phyloP scores from a whole-genome alignment of 1,140 invertebrate species.

The Phymastichus coffea region DNA sequence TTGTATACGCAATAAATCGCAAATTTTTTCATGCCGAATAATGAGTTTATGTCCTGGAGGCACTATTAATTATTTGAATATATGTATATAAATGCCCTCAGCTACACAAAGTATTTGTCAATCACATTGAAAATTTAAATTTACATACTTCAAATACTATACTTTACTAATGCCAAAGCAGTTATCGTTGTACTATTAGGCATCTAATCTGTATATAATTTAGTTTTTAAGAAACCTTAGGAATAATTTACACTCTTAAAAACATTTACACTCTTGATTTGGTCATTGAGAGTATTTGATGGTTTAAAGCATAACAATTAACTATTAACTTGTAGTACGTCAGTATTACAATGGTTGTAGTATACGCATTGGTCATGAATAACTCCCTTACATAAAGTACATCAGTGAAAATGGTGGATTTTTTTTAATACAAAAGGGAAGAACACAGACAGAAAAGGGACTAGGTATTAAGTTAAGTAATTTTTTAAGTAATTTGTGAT shows the following conservation, averaged over 20 bases:
- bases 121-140: constrained; percentile 6
- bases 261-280: constrained; percentile 8
- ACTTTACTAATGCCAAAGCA: constrained; percentile 6
- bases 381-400: background rate
- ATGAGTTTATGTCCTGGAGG: constrained; percentile 7
- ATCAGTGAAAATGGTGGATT: background rate
- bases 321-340: constrained; percentile 7
- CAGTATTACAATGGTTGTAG: constrained; percentile 3
- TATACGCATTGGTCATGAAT: constrained; percentile 1
- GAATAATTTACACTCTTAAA: no score
- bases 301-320: background rate
- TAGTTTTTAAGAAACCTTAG: constrained; percentile 17
- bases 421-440: background rate
- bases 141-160: constrained; percentile 18
- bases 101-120: constrained; percentile 21
- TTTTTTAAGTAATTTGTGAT: constrained; percentile 15
- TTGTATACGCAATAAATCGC: no score
- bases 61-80: constrained; percentile 12
- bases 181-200: constrained; percentile 9
- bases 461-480: background rate
- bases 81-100: constrained; percentile 13
- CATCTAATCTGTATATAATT: constrained; percentile 29
- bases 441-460: background rate
- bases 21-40: no score
- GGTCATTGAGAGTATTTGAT: constrained; percentile 6